Evolutionary conservation across 2,797 vertebrate species (phyloP).

Genomic region (Sebastes ruberrimus): DNA sequence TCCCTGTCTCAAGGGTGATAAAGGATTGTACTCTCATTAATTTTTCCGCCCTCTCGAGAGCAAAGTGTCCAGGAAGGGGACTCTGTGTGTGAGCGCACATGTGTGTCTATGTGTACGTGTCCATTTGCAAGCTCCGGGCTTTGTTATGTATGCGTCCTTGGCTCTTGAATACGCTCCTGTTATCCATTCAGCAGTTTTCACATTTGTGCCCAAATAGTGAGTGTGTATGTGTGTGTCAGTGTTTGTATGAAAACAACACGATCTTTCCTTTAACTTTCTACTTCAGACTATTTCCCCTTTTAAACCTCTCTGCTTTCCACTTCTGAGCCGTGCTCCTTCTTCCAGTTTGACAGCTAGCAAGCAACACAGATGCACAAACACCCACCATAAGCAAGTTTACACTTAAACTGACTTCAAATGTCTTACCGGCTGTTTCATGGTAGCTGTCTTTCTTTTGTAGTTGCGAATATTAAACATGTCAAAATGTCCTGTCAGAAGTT

Average conservation of each 20-base stretch:
- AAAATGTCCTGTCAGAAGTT: slow-evolving; percentile 33
- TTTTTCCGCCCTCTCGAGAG: slow-evolving; percentile 77
- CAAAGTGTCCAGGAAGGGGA: slow-evolving; percentile 75
- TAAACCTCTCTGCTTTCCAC: slow-evolving; percentile 29
- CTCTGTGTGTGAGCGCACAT: slow-evolving; percentile 20
- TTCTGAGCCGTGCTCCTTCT: slow-evolving; percentile 32
- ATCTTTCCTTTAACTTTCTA: slow-evolving; percentile 49
- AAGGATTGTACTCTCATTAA: slow-evolving; percentile 83
- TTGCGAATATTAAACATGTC: slow-evolving; percentile 47
- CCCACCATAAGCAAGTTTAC: slow-evolving; percentile 30
- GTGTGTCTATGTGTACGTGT: slow-evolving; percentile 30
- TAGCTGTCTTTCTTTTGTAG: slow-evolving; percentile 38
- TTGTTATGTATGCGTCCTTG: slow-evolving; percentile 76
- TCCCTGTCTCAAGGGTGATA: slow-evolving; percentile 80
- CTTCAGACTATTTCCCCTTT: slow-evolving; percentile 43
- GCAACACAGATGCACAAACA: slow-evolving; percentile 41
- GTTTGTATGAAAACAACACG: slow-evolving; percentile 29
- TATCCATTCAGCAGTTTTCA: slow-evolving; percentile 67
- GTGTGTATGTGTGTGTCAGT: slow-evolving; percentile 7
- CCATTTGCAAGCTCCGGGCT: slow-evolving; percentile 54
- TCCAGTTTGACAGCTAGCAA: slow-evolving; percentile 54
- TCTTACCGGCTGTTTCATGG: slow-evolving; percentile 21
- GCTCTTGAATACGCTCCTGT: slow-evolving; percentile 65
- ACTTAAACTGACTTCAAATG: slow-evolving; percentile 45
- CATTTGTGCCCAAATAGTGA: slow-evolving; percentile 22